phyloP scores from a whole-genome alignment of 2,888 invertebrate species.

The Ormyrus nitidulus region DNA sequence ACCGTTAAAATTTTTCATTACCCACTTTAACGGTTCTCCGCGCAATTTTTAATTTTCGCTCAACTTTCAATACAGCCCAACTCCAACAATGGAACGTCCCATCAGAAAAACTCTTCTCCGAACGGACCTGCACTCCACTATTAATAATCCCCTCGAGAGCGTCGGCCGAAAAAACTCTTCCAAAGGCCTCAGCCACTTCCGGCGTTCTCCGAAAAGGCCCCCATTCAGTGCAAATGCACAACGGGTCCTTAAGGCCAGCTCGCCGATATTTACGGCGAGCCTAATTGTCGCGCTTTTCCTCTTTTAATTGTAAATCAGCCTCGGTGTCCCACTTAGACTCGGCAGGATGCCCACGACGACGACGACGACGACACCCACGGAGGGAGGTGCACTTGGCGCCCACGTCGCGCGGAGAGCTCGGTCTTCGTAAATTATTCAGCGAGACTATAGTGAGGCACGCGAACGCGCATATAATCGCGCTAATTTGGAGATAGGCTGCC shows the following conservation, averaged over 20 bases:
- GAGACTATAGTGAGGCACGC: neutral
- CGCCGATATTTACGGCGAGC: neutral
- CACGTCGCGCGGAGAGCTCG: neutral
- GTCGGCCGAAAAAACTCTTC: no score
- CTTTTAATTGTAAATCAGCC: constrained; percentile 41
- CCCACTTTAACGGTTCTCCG: no score
- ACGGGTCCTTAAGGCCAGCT: constrained; percentile 30
- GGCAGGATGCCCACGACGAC: constrained; percentile 32
- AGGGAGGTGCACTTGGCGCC: neutral
- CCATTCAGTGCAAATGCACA: neutral
- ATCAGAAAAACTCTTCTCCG: no score
- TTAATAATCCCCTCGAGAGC: no score
- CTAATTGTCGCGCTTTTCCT: neutral
- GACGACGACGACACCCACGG: constrained; percentile 11
- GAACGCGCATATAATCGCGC: constrained; percentile 25
- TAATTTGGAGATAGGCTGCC: constrained; percentile 34
- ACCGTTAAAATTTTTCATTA: no score
- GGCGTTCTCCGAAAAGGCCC: no score
- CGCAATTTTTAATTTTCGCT: no score
- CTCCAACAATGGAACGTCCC: no score
- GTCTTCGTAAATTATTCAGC: constrained; percentile 32
- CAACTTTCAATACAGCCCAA: no score
- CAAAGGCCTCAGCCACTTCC: no score
- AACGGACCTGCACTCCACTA: no score
- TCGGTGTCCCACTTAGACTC: neutral